Evolutionary conservation across 1,140 invertebrate species (phyloP), one percentile per base, ranked within the genome.

Genomic region (Batillaria attramentaria): DNA sequence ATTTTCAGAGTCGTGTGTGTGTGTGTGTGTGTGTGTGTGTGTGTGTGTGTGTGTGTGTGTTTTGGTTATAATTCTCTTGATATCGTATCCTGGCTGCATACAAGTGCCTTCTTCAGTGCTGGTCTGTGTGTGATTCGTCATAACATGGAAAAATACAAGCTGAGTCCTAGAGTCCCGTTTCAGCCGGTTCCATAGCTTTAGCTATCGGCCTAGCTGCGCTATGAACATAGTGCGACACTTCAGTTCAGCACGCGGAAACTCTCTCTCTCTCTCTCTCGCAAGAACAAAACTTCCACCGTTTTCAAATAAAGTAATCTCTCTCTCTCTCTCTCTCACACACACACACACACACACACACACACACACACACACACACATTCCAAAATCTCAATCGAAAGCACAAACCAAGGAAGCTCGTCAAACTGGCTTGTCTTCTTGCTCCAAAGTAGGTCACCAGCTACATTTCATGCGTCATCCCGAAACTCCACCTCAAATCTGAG

Each of bases 41-140:
- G 62, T 65, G 62, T 65, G 28, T 65, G 62, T 65, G 28, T 65
- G 62, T 65, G 28, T 65, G 62, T 65, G 28, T 33, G 13, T 33
- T 2, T 65, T 13, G 28, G 20, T 33, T 65, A 62, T 65, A 16
- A 3, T 35, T 5, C 18, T 13, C 4, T 5, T 3, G 37, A 28
- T 4, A 28, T 13, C 20, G 4, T 33, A 5, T 28, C 6, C 8
- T 13, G 8, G 4, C 28, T 10, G 16, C 4, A 13, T 5, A n/a
- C 28, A n/a, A 16, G 28, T 35, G 6, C 4, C 18, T 5, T 33
- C n/a, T 3, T 5, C 4, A 65, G 37, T 65, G n/a, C n/a, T 62
- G 31, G 24, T 62, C n/a, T 62, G 18, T 62, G 24, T 28, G 8
- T 16, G 16, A 62, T 8, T 28, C 57, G 6, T 28, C n/a, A 28